Evolutionary conservation across 2,888 invertebrate genomes (phyloP).

Genomic region (Neuroscelio doddi): DNA sequence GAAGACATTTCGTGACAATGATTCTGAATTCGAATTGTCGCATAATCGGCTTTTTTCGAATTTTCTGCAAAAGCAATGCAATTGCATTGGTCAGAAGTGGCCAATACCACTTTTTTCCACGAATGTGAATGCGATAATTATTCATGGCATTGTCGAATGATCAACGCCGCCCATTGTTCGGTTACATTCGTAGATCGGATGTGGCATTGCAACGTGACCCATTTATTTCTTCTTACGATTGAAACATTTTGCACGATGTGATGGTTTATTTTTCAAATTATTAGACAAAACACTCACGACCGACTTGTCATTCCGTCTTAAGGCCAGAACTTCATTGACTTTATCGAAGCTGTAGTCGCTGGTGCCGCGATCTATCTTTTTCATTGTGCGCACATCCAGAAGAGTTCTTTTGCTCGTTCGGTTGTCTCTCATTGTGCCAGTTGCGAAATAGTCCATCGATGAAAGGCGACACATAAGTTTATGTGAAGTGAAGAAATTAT

Average conservation of each 20-base stretch:
- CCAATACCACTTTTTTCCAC: too few relatives aligned
- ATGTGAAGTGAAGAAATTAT: constrained; percentile 11
- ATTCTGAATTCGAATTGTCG: too few relatives aligned
- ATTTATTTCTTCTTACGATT: background rate
- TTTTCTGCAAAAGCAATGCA: too few relatives aligned
- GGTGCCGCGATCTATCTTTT: background rate
- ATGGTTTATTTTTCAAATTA: background rate
- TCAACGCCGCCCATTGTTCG: too few relatives aligned
- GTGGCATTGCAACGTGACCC: constrained; percentile 3
- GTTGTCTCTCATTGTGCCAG: background rate
- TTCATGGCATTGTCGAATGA: too few relatives aligned
- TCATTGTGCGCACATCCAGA: background rate
- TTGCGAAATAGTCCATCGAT: background rate
- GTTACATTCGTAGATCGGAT: too few relatives aligned
- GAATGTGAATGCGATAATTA: too few relatives aligned
- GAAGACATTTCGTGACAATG: too few relatives aligned
- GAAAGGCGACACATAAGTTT: background rate
- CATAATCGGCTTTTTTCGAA: too few relatives aligned
- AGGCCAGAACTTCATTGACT: background rate
- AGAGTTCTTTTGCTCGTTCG: background rate
- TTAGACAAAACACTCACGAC: background rate
- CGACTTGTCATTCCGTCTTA: background rate
- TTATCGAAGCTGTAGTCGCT: background rate
- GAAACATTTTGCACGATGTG: background rate
- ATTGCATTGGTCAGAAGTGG: constrained; percentile 1